These are phyloP conservation scores for Andrena marginata DNA, from an alignment of 2,888 invertebrate species.

Conservation along the genomic window DNA sequence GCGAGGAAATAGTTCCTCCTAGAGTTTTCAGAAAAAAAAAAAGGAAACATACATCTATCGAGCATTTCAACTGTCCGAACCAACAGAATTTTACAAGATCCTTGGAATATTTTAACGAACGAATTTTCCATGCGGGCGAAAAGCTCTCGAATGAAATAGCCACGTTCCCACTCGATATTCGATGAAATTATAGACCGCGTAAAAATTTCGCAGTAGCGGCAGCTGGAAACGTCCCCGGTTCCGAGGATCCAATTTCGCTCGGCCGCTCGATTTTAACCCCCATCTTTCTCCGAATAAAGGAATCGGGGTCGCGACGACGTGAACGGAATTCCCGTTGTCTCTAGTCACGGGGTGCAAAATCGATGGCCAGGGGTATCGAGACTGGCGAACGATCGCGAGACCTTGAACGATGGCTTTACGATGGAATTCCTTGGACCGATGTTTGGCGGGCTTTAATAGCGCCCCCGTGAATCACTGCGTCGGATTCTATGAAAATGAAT, in stretches of 20 bases:
- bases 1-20: too few species aligned
- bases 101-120: too few species aligned
- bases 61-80: too few species aligned
- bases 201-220: not conserved
- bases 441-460: conserved; percentile 17
- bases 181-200: not conserved
- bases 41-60: too few species aligned
- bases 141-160: not conserved
- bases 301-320: conserved; percentile 58
- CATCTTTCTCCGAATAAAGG: conserved; percentile 44
- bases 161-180: not conserved
- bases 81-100: too few species aligned
- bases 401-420: conserved; percentile 41
- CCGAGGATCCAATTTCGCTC: conserved; percentile 25
- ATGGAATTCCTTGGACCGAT: conserved; percentile 21
- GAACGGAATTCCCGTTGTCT: conserved; percentile 41
- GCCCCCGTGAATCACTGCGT: conserved; percentile 9
- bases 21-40: too few species aligned
- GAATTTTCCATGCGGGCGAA: too few species aligned
- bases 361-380: conserved; percentile 33
- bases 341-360: conserved; percentile 14
- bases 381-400: conserved; percentile 41
- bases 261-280: not conserved
- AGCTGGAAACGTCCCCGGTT: not conserved
- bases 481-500: conserved; percentile 13